Evolutionary conservation across 2,113 vertebrate genomes (phyloP), one percentile per base, ranked within the genome.

Genomic region (Plestiodon gilberti): DNA sequence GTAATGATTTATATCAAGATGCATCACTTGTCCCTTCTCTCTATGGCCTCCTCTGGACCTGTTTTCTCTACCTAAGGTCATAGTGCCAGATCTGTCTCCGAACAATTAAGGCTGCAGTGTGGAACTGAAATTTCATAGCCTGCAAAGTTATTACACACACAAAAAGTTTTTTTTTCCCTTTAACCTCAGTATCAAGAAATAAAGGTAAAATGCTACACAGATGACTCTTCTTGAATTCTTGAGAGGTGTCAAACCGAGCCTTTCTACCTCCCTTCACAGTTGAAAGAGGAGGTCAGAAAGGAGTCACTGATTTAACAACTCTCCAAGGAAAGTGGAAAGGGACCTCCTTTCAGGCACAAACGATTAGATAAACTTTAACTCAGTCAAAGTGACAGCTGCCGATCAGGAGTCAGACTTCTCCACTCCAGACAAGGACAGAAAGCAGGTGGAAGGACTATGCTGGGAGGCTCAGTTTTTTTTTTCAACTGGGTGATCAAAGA

Each of bases 251-350:
- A 81, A 88, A 84, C 64, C 2, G 62, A 87, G 48, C 35, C 17
- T 78, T 90, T 86, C 70, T 40, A 5, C 59, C 87, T 75, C 88
- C 55, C 59, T 79, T 78, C 85, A 75, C 69, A 25, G 78, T 89
- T 89, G 83, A 83, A 93, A 91, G 85, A 71, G 84, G 75, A 93
- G 87, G 82, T 90, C 88, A 89, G 40, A 0, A 0, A 22, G 28
- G 67, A 86, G 30, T 40, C 92, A 90, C 91, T 88, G 85, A 92
- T 90, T 93, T 86, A 89, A 82, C 86, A 90, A 14, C 52, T 30
- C 57, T 85, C 76, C 81, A 81, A 78, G 75, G 83, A 59, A 67
- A 85, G 65, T 35, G n/a, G 15, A 64, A 81, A 52, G 35, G 23
- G 78, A 48, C 81, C 89, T 69, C 11, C 84, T 89, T 78, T 83